Percentiles rank a stretch among this genome's conserved stretches.
Conservation (phyloP, 1,140 invertebrate species). For the Drosophila pectinifera region DNA sequence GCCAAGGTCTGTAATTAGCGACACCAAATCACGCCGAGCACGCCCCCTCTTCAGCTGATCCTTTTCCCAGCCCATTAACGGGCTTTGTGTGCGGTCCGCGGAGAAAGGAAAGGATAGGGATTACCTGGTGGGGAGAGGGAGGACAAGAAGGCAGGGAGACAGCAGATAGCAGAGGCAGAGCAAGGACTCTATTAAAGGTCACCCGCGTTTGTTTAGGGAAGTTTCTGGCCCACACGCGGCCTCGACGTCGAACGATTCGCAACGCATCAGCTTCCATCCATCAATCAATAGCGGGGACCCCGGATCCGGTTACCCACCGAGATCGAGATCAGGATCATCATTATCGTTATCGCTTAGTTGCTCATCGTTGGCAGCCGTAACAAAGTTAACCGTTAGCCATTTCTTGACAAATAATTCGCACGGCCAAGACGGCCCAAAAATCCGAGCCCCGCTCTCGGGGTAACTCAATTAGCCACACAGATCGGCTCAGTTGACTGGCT, state of each 20-base stretch:
- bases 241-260: conserved; percentile 77
- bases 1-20: conserved; percentile 78
- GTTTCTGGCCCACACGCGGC: conserved; percentile 51
- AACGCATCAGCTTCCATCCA: conserved; percentile 66
- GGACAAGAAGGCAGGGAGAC: conserved; percentile 1
- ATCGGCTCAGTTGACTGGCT: conserved; percentile 70
- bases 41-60: conserved; percentile 38
- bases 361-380: conserved; percentile 45
- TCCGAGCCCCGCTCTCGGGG: conserved; percentile 38
- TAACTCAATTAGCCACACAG: conserved; percentile 76
- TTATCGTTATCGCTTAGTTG: not conserved
- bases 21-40: conserved; percentile 73
- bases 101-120: conserved; percentile 33
- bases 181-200: conserved; percentile 40
- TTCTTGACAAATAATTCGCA: conserved; percentile 81
- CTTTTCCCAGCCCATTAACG: conserved; percentile 33
- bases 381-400: conserved; percentile 75
- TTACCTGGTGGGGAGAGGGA: conserved; percentile 23
- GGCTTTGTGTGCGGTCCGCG: conserved; percentile 67
- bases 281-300: conserved; percentile 52
- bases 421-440: conserved; percentile 53
- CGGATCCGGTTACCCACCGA: conserved; percentile 61
- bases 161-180: no score
- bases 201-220: conserved; percentile 67
- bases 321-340: conserved; percentile 7